phyloP scores from a whole-genome alignment of 2,797 vertebrate genomes.

The Toxotes lorentzi region DNA sequence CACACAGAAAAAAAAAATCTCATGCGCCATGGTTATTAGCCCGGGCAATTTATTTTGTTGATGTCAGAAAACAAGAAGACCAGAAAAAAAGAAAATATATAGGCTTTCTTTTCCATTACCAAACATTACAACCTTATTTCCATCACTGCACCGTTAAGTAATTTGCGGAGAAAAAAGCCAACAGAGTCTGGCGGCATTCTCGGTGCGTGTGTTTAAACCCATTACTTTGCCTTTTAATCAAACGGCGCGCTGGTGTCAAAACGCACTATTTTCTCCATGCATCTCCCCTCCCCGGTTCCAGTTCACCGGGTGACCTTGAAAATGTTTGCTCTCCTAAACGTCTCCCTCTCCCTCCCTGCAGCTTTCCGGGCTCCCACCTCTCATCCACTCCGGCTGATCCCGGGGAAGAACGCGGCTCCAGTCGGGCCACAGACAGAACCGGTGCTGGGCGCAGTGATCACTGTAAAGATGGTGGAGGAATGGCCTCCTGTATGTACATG shows the following conservation, averaged over 20 bases:
- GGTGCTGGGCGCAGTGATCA: constrained; percentile 11
- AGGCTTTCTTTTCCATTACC: constrained; percentile 86
- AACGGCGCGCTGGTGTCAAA: constrained; percentile 95
- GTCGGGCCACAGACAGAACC: constrained; percentile 23
- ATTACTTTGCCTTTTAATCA: constrained; percentile 99
- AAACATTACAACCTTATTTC: constrained; percentile 88
- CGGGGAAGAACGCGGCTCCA: constrained; percentile 41
- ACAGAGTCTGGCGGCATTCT: constrained; percentile 93
- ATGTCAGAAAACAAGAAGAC: constrained; percentile 83
- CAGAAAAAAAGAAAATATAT: constrained; percentile 73
- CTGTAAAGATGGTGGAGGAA: background rate
- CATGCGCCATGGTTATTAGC: constrained; percentile 77
- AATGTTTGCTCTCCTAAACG: constrained; percentile 97
- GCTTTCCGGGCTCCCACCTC: background rate
- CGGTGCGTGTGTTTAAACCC: constrained; percentile 96
- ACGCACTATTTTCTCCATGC: constrained; percentile 94
- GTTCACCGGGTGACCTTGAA: constrained; percentile 98
- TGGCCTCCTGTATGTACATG: background rate
- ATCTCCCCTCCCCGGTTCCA: constrained; percentile 93
- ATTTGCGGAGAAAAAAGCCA: constrained; percentile 90
- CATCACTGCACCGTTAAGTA: constrained; percentile 92
- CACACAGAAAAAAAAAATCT: constrained; percentile 24
- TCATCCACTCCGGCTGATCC: constrained; percentile 45
- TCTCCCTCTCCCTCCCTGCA: constrained; percentile 71
- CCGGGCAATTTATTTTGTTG: constrained; percentile 81